A percentile compares a stretch with the other conserved stretches of the same genome.
phyloP scores from a whole-genome alignment of 2,797 vertebrate genomes.

The Paramormyrops hopkinsi region DNA sequence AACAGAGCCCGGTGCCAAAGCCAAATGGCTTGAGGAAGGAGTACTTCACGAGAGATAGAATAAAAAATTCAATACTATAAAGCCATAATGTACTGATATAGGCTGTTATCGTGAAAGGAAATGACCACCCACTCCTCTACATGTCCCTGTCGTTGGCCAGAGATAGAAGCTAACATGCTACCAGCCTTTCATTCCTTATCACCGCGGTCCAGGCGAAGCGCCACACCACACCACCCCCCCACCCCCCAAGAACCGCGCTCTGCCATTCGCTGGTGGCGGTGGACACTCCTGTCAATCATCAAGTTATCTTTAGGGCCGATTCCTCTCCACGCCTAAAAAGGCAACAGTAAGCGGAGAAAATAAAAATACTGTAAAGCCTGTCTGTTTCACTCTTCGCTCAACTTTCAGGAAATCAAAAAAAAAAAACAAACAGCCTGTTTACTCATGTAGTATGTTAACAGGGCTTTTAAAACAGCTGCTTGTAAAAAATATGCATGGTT shows the following conservation, averaged over 20 bases:
- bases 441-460: background rate
- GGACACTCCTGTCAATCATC: background rate
- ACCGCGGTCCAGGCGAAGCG: background rate
- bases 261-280: background rate
- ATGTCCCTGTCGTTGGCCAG: background rate
- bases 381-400: background rate
- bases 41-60: background rate
- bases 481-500: background rate
- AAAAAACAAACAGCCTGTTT: background rate
- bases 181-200: conserved; percentile 1
- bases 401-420: background rate
- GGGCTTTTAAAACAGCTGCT: background rate
- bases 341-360: background rate
- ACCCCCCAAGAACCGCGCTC: background rate
- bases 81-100: background rate
- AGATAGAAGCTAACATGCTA: background rate
- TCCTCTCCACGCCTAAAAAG: background rate
- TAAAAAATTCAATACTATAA: background rate
- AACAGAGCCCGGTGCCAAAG: background rate
- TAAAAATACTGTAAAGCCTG: background rate
- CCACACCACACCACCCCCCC: background rate
- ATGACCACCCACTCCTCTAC: background rate
- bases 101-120: background rate
- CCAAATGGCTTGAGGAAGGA: background rate
- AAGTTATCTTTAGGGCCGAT: background rate